Percentiles rank a stretch among this genome's conserved stretches.
phyloP scores from a whole-genome alignment of 2,797 vertebrate genomes.

The Vultur gryphus region DNA sequence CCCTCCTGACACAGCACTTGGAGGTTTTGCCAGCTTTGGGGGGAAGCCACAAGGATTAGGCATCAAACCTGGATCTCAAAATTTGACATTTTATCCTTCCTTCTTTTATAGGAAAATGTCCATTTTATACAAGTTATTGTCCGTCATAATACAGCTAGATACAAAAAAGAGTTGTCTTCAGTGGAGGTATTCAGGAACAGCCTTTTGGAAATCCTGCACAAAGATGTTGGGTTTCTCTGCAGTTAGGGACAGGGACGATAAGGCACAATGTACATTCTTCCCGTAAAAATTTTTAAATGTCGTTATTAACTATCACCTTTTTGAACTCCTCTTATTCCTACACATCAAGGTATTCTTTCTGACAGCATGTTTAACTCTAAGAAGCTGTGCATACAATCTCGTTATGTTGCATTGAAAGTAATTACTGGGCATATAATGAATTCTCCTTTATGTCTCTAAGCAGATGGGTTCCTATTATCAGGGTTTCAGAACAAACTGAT shows the following conservation, averaged over 20 bases:
- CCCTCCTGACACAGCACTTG: neutral
- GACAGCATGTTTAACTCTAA: constrained; percentile 37
- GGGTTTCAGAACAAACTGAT: constrained; percentile 56
- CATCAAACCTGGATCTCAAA: neutral
- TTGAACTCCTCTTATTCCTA: neutral
- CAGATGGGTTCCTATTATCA: constrained; percentile 59
- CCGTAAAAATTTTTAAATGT: neutral
- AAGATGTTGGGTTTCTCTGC: neutral
- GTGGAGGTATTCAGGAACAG: neutral
- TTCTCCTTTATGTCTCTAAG: constrained; percentile 56
- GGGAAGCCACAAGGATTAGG: neutral
- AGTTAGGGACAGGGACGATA: neutral
- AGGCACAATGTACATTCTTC: neutral
- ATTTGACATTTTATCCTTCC: neutral
- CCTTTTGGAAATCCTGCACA: neutral
- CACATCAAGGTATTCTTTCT: neutral
- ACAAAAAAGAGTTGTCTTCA: neutral
- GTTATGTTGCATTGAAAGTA: constrained; percentile 47
- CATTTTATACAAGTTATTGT: neutral
- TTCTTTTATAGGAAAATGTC: neutral
- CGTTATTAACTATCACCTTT: constrained; percentile 1
- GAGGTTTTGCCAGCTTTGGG: neutral
- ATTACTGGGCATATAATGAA: constrained; percentile 55
- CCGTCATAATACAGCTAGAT: neutral
- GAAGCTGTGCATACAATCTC: constrained; percentile 21